phyloP scores from a whole-genome alignment of 2,797 vertebrate species.

The Discoglossus pictus region DNA sequence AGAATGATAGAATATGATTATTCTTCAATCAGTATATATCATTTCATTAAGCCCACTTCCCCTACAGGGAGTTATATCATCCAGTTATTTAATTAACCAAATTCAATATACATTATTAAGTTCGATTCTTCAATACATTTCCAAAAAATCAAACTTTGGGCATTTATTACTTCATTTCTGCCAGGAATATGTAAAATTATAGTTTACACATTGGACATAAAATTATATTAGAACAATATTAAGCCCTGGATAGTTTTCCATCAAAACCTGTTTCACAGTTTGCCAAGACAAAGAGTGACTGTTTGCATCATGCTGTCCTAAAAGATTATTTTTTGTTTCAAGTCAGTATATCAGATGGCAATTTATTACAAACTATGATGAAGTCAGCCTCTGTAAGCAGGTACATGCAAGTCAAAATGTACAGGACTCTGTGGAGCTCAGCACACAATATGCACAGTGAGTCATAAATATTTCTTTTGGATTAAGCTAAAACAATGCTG shows the following conservation, averaged over 20 bases:
- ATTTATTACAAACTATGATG: constrained; percentile 21
- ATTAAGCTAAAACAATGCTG: constrained; percentile 37
- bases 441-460: constrained; percentile 38
- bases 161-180: background rate
- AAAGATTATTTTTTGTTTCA: constrained; percentile 42
- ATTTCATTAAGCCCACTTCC: no score
- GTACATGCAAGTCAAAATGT: constrained; percentile 30
- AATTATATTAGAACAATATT: constrained; percentile 25
- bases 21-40: no score
- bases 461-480: constrained; percentile 47
- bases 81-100: no score
- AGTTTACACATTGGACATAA: background rate
- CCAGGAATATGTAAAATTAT: constrained; percentile 8
- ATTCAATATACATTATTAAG: no score
- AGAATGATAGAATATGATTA: no score
- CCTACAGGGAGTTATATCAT: no score
- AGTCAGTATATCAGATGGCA: constrained; percentile 44
- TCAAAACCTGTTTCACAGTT: constrained; percentile 22
- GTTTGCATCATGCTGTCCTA: constrained; percentile 46
- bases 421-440: constrained; percentile 22
- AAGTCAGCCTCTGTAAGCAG: constrained; percentile 50
- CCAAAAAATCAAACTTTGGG: no score
- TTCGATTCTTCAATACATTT: no score
- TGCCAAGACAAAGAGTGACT: constrained; percentile 46
- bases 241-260: constrained; percentile 24